Conservation (phyloP, 2,888 invertebrate species). For the Eupsilia transversa region DNA sequence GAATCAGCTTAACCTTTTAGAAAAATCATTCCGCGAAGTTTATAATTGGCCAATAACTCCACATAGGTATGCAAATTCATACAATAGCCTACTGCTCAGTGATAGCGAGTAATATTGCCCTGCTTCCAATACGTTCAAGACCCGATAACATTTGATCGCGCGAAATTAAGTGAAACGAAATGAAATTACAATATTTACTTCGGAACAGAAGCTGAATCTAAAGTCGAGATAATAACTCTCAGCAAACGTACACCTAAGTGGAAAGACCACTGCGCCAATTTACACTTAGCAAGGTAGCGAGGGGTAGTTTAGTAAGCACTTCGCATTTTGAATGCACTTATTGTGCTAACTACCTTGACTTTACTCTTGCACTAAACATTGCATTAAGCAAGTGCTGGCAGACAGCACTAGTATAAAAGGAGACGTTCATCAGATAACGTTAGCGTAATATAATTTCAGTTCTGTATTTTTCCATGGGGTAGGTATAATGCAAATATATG, state of each 20-base stretch:
- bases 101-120: slow-evolving; percentile 3
- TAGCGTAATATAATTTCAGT: too few relatives aligned
- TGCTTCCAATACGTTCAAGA: slow-evolving; percentile 4
- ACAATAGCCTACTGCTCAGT: background rate
- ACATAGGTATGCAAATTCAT: background rate
- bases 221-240: slow-evolving; percentile 26
- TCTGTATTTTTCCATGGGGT: background rate
- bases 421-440: background rate
- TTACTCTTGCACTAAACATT: slow-evolving; percentile 8
- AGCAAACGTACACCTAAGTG: slow-evolving; percentile 20
- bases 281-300: slow-evolving; percentile 28
- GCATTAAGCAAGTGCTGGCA: background rate
- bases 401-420: background rate
- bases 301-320: slow-evolving; percentile 35
- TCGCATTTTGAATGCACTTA: slow-evolving; percentile 28
- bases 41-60: background rate
- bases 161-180: slow-evolving; percentile 20
- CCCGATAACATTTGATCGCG: slow-evolving; percentile 14
- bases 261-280: slow-evolving; percentile 39
- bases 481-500: background rate
- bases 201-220: slow-evolving; percentile 2
- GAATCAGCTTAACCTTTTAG: background rate
- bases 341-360: slow-evolving; percentile 18
- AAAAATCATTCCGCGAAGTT: background rate
- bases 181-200: slow-evolving; percentile 16